These are phyloP conservation scores for Catamblyrhynchus diadema DNA, from an alignment of 2,797 vertebrate species.

Conservation along the genomic window DNA sequence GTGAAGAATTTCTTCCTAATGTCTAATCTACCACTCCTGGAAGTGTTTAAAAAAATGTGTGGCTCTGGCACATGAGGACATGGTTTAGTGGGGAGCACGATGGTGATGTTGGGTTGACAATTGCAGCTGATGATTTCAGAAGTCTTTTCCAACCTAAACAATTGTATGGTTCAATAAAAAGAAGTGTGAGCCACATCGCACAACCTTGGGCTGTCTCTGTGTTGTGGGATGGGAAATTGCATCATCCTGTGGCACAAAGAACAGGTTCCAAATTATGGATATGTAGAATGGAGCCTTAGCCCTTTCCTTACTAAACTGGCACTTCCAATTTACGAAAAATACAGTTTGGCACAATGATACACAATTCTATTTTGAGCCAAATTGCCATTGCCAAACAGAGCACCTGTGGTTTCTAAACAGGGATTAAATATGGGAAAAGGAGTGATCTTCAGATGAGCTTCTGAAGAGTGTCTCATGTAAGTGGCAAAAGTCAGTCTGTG, in stretches of 20 bases:
- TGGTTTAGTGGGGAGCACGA: accelerated
- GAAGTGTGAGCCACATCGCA: background rate
- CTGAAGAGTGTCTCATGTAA: background rate
- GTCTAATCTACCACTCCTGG: background rate
- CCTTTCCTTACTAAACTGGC: background rate
- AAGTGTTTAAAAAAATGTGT: background rate
- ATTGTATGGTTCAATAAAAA: accelerated
- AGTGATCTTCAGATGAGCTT: background rate
- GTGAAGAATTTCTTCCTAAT: background rate
- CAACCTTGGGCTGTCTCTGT: background rate
- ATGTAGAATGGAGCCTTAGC: background rate
- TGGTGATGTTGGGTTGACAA: background rate
- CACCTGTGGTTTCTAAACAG: accelerated
- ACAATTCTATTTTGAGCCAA: background rate
- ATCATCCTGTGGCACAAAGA: background rate
- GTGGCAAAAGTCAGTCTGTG: background rate
- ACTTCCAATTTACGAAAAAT: background rate
- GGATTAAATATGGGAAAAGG: background rate
- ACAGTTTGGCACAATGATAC: accelerated
- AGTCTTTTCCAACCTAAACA: background rate
- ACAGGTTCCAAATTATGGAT: accelerated
- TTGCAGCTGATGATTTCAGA: background rate
- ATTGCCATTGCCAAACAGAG: background rate
- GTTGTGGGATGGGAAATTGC: background rate
- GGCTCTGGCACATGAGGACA: background rate